Evolutionary conservation across 2,888 invertebrate species (phyloP), one percentile per base, ranked within the genome.

Genomic region (Habroteleia sp.): DNA sequence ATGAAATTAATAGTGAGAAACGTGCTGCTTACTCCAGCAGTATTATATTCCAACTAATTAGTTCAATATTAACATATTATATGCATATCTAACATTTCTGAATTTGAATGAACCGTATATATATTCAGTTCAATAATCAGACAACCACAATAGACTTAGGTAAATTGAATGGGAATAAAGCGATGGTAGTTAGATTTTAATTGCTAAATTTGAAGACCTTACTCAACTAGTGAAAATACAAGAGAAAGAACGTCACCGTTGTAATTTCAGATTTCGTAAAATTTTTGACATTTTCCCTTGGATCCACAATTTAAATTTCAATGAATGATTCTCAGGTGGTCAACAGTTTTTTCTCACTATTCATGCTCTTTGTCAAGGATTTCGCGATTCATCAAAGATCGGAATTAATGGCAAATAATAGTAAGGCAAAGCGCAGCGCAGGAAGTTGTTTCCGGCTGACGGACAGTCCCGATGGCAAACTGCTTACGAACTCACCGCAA

Each of bases 381-480:
- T 42, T 50, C 52, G 58, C 39, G 60, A 66, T 63, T 50, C 66
- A 66, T 62, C 62, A 60, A 77, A 66, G 71, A 74, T 77, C 44
- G 35, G 54, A 73, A 74, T 76, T 74, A 73, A 76, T 65, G 66
- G 56, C 54, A 52, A 56, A 63, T 71, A 66, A 74, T 54, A 52
- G 66, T 52, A 56, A 27, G 54, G 69, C 56, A 13, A 65, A 69
- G 48, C 52, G 44, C 54, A 17, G 23, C 42, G 48, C 73, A 69
- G 76, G 76, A 76, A 76, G 76, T 76, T 37, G 48, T 50, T 66
- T 76, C 76, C 76, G 76, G 76, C 31, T 29, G 52, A 35, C 54
- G 72, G 54, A 73, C 72, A 66, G 58, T 60, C 29, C 17, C 54
- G 73, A 54, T 73, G 73, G 65, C 52, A 73, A 73, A 66, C 46